Evolutionary conservation across 2,888 invertebrate species (phyloP).

Genomic region (Cheilosia urbana): DNA sequence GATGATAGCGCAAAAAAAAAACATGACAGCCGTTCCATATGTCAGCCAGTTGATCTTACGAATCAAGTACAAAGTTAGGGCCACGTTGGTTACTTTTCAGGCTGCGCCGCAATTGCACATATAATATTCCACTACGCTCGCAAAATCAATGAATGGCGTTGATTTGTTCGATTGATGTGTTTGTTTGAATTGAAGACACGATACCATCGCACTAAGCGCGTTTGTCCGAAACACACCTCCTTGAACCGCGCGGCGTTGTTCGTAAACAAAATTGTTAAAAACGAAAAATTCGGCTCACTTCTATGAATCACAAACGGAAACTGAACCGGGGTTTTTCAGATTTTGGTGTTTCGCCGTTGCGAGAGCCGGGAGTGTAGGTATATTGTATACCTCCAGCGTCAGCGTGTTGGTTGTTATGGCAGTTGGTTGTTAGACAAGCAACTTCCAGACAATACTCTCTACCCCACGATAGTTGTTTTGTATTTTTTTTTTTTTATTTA

Average conservation of each 20-base stretch:
- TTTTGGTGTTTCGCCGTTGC: constrained; percentile 54
- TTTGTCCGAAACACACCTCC: constrained; percentile 38
- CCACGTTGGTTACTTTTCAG: constrained; percentile 16
- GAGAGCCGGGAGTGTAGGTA: constrained; percentile 12
- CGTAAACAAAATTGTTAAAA: constrained; percentile 13
- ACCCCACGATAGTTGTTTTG: constrained; percentile 16
- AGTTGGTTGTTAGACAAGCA: constrained; percentile 58
- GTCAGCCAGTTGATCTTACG: neutral
- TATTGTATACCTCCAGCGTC: constrained; percentile 23
- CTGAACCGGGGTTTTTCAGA: constrained; percentile 67
- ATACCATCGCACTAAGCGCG: constrained; percentile 6
- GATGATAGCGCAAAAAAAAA: constrained; percentile 5
- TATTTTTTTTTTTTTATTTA: constrained; percentile 14
- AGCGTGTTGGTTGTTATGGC: constrained; percentile 42
- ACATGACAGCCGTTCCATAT: neutral
- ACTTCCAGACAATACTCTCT: constrained; percentile 30
- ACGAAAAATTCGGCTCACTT: constrained; percentile 48
- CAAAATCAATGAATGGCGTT: constrained; percentile 53
- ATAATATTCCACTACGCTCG: neutral
- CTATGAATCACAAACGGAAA: constrained; percentile 74
- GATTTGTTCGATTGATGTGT: neutral
- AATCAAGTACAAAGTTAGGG: neutral
- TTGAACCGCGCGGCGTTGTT: neutral
- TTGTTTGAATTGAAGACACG: neutral
- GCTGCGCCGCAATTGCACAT: no score